Evolutionary conservation across 2,113 vertebrate genomes (phyloP).

Genomic region (Cololabis saira): DNA sequence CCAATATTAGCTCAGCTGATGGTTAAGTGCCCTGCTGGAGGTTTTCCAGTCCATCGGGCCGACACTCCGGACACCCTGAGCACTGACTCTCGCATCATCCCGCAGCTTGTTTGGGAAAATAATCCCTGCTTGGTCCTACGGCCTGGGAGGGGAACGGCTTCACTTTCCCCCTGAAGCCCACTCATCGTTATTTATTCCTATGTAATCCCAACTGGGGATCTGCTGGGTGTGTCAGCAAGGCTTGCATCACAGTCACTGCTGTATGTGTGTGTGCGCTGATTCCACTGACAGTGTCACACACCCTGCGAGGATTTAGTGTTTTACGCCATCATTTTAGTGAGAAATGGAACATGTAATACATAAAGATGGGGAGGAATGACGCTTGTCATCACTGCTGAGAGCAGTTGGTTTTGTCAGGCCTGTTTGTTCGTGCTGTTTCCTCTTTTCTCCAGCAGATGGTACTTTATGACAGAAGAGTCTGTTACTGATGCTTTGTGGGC

Average conservation of each 20-base stretch:
- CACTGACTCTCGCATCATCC: slow-evolving; percentile 59
- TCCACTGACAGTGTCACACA: slow-evolving; percentile 46
- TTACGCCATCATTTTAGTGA: slow-evolving; percentile 37
- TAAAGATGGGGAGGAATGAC: no score
- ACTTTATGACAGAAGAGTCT: slow-evolving; percentile 48
- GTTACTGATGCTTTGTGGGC: slow-evolving; percentile 25
- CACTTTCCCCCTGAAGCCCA: slow-evolving; percentile 63
- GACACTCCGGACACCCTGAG: slow-evolving; percentile 33
- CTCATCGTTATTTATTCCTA: slow-evolving; percentile 71
- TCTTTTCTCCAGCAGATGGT: slow-evolving; percentile 74
- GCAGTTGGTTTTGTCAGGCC: no score
- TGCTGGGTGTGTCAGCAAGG: slow-evolving; percentile 53
- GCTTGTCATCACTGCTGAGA: no score
- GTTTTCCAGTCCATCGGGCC: slow-evolving; percentile 37
- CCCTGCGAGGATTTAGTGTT: slow-evolving; percentile 45
- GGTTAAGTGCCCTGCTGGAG: slow-evolving; percentile 31
- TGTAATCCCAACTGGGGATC: slow-evolving; percentile 64
- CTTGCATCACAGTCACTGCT: slow-evolving; percentile 58
- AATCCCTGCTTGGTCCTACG: slow-evolving; percentile 47
- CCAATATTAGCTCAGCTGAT: slow-evolving; percentile 50
- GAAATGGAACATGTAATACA: not conserved
- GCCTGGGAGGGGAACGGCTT: slow-evolving; percentile 55
- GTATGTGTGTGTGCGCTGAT: slow-evolving; percentile 27
- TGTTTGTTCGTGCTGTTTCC: slow-evolving; percentile 20
- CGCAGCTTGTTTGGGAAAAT: slow-evolving; percentile 59